A percentile compares a stretch with the other conserved stretches of the same genome.
Conservation (phyloP, 1,140 invertebrate genomes). For the Zaprionus africanus region DNA sequence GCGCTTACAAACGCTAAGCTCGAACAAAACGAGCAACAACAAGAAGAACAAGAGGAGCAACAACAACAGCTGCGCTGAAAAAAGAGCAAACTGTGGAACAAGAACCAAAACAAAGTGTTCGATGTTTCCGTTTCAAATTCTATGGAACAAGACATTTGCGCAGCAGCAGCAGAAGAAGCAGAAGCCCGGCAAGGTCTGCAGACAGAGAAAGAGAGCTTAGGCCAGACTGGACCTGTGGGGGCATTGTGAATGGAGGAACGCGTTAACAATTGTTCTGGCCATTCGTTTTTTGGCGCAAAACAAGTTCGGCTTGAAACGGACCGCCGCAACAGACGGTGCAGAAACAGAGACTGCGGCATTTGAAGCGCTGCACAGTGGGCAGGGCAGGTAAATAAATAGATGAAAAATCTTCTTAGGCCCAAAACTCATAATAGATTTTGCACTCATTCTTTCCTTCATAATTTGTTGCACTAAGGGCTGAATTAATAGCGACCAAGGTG, state of each 20-base stretch:
- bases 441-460: neutral
- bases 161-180: constrained; percentile 36
- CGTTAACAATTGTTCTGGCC: constrained; percentile 76
- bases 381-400: neutral
- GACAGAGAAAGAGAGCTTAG: constrained; percentile 16
- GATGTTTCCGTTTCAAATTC: constrained; percentile 83
- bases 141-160: constrained; percentile 81
- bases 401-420: neutral
- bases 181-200: constrained; percentile 27
- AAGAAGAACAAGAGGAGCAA: constrained; percentile 1
- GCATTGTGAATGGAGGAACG: constrained; percentile 67
- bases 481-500: no score
- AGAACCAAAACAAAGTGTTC: constrained; percentile 82
- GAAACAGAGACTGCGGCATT: neutral
- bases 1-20: constrained; percentile 77
- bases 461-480: no score
- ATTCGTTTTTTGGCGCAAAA: constrained; percentile 62
- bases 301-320: constrained; percentile 69
- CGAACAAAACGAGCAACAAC: constrained; percentile 45
- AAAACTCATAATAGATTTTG: neutral
- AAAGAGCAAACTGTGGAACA: constrained; percentile 73
- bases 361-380: constrained; percentile 33
- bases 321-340: constrained; percentile 49
- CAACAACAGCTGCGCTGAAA: constrained; percentile 35
- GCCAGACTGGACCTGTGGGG: neutral